Evolutionary conservation across 2,888 invertebrate genomes (phyloP), one percentile per base, ranked within the genome.

Genomic region (Drymonia ruficornis): DNA sequence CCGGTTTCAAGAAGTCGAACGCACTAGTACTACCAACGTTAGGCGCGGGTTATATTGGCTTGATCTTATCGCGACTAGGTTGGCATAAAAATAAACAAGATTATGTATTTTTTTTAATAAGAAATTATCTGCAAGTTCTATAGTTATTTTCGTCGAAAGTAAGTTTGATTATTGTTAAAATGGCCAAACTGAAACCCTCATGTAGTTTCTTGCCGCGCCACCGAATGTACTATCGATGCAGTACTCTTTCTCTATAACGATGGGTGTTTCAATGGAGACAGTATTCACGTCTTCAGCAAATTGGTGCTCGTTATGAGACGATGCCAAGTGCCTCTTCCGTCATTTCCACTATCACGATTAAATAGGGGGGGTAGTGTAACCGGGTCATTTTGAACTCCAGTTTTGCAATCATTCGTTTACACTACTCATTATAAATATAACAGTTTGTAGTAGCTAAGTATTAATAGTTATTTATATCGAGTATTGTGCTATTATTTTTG

Each of bases 321-420:
- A 42, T 49, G 34, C 38, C 31, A 59, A 59, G 59, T 61, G 57
- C 59, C 54, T 59, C 61, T 53, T 44, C 45, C 50, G 15, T 50
- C 44, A 48, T 42, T 18, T 23, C 3, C 16, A 11, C 18, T 11
- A 38, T 42, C 8, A 42, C 6, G 9, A 3, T 11, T 31, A 8
- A 42, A 18, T 18, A 16, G 42, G 2, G 42, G 2, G 13, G 42
- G 42, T 42, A 42, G 42, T 42, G 42, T 42, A 9, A 42, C 18
- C 18, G 15, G 18, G 9, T 38, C 7, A 34, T 31, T 12, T 31
- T 11, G 3, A 31, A 31, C 31, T 11, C n/a, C n/a, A n/a, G n/a
- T n/a, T n/a, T n/a, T 31, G 31, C 9, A 31, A 8, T 31, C 1
- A 31, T 31, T 31, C 3, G 18, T 42, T 42, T 42, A 40, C 40